Conservation (phyloP, 2,113 vertebrate species). For the Melozone crissalis region DNA sequence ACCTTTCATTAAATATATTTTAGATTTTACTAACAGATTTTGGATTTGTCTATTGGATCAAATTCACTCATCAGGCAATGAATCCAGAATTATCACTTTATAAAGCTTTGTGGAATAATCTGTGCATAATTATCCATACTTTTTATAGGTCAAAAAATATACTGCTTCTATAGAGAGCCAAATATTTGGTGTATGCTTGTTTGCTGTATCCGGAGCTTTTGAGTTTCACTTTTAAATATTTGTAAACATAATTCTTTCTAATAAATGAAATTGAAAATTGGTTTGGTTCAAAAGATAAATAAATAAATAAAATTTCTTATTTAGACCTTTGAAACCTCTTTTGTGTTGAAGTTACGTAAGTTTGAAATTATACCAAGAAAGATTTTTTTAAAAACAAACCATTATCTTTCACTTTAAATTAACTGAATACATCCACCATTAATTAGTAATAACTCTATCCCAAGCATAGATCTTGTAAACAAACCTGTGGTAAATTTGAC, state of each 20-base stretch:
- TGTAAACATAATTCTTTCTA: not conserved
- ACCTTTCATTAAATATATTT: not conserved
- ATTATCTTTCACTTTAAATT: not conserved
- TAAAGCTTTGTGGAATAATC: not conserved
- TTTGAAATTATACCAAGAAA: not conserved
- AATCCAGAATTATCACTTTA: not conserved
- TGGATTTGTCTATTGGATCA: not conserved
- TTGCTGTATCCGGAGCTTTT: not conserved
- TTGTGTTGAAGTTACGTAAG: not conserved
- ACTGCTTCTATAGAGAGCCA: not conserved
- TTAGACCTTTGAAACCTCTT: not conserved
- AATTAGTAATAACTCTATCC: not conserved
- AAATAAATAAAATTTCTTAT: not conserved
- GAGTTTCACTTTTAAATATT: not conserved
- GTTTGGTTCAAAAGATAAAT: not conserved
- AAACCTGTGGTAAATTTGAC: not conserved
- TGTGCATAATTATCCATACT: not conserved
- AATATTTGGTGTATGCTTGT: not conserved
- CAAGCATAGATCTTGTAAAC: not conserved
- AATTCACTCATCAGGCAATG: not conserved
- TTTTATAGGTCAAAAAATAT: not conserved
- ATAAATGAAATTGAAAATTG: not conserved
- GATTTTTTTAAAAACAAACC: not conserved
- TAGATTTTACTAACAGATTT: not conserved
- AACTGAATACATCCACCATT: not conserved